phyloP scores from a whole-genome alignment of 1,140 invertebrate genomes.

The Cataglyphis hispanica region DNA sequence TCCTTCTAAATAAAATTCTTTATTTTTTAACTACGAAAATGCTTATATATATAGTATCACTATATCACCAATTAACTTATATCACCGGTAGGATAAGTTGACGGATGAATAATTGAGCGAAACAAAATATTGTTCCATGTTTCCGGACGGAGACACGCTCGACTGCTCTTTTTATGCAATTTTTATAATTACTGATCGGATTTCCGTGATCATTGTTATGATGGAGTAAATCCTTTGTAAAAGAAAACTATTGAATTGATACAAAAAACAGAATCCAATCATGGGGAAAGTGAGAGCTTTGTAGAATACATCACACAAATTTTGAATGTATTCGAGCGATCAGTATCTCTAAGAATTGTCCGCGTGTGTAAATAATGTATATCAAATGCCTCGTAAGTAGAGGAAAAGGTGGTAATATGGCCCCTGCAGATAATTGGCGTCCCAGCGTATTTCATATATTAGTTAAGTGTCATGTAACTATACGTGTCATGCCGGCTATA shows the following conservation, averaged over 20 bases:
- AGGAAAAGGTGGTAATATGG: too few species aligned
- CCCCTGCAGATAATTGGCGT: too few species aligned
- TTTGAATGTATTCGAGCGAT: neutral
- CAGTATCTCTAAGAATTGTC: constrained; percentile 32
- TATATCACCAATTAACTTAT: constrained; percentile 7
- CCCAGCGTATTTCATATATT: too few species aligned
- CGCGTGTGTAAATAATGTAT: neutral
- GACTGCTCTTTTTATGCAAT: constrained; percentile 31
- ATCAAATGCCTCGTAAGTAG: constrained; percentile 14
- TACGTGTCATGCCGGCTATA: too few species aligned
- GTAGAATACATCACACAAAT: constrained; percentile 22
- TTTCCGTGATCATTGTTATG: constrained; percentile 8
- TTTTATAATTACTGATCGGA: constrained; percentile 40
- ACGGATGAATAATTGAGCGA: constrained; percentile 20
- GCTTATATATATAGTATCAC: constrained; percentile 37
- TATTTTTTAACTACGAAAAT: neutral
- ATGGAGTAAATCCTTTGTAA: neutral
- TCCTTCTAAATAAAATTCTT: neutral
- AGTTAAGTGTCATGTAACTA: too few species aligned
- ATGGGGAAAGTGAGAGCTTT: constrained; percentile 44
- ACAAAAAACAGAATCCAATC: constrained; percentile 3
- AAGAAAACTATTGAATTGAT: neutral
- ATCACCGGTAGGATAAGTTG: constrained; percentile 11
- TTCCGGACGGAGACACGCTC: constrained; percentile 39
- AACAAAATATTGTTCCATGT: constrained; percentile 35